Evolutionary conservation across 1,140 invertebrate species (phyloP).

Genomic region (Antheraea mylitta): DNA sequence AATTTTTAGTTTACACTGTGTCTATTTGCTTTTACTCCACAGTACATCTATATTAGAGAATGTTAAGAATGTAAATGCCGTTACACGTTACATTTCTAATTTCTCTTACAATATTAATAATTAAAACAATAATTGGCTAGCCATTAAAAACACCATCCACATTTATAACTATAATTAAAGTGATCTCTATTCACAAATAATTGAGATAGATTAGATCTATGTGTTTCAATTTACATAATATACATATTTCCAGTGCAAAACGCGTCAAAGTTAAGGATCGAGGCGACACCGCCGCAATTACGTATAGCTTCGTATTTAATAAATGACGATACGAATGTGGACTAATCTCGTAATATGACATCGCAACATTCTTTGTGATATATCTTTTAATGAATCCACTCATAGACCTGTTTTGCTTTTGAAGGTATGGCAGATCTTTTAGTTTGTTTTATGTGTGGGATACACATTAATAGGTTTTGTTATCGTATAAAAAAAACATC

Average conservation of each 20-base stretch:
- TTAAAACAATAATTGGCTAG: background rate
- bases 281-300: conserved; percentile 25
- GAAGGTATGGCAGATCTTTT: background rate
- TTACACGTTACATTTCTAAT: background rate
- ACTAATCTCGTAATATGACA: background rate
- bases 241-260: background rate
- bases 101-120: background rate
- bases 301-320: conserved; percentile 16
- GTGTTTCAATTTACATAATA: conserved; percentile 3
- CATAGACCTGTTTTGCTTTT: background rate
- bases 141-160: background rate
- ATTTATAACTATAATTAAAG: conserved; percentile 1
- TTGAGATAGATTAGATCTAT: background rate
- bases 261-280: conserved; percentile 19
- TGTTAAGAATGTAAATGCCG: too few species aligned
- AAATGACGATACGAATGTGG: background rate
- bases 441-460: background rate
- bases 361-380: background rate
- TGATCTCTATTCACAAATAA: background rate
- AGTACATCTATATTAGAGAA: too few species aligned
- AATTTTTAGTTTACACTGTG: too few species aligned
- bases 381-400: background rate
- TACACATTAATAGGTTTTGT: background rate
- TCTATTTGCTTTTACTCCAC: too few species aligned
- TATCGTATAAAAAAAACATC: background rate